Conservation (phyloP, 2,113 vertebrate species). For the Rattus rattus region DNA sequence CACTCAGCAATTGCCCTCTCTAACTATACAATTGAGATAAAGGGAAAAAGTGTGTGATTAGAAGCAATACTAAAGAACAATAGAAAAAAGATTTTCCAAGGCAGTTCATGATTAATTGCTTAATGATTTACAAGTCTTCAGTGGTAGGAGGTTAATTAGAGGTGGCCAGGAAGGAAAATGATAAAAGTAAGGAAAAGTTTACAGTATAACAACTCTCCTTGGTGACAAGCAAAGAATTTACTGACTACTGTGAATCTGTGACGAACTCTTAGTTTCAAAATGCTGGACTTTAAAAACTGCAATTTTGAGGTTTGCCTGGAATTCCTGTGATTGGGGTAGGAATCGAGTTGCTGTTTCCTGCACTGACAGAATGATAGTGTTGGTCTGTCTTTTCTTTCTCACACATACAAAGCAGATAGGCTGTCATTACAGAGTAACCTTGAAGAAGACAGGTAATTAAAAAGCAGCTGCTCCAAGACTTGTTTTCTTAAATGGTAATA, state of each 20-base stretch:
- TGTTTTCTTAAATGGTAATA: neutral
- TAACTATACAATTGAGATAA: constrained; percentile 37
- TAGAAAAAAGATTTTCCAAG: constrained; percentile 65
- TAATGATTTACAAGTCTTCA: constrained; percentile 75
- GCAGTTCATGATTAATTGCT: constrained; percentile 66
- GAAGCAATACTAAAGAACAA: constrained; percentile 62
- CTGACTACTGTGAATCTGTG: neutral
- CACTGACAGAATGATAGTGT: neutral
- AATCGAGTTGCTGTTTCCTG: neutral
- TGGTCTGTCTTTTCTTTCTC: neutral
- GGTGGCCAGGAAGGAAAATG: constrained; percentile 39
- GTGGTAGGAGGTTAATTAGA: constrained; percentile 73
- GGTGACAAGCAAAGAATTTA: constrained; percentile 1
- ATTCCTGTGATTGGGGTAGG: neutral
- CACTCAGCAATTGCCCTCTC: neutral
- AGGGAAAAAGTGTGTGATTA: constrained; percentile 51
- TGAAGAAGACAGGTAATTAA: constrained; percentile 30
- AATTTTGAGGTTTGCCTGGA: neutral
- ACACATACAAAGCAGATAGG: neutral
- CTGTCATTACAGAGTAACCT: neutral
- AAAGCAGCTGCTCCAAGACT: constrained; percentile 34
- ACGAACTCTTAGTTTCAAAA: neutral
- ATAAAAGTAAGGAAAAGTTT: constrained; percentile 44
- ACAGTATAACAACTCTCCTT: neutral
- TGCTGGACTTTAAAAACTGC: neutral